A percentile compares a stretch with the other conserved stretches of the same genome.
phyloP scores from a whole-genome alignment of 2,113 vertebrate genomes.

The Neofelis nebulosa region DNA sequence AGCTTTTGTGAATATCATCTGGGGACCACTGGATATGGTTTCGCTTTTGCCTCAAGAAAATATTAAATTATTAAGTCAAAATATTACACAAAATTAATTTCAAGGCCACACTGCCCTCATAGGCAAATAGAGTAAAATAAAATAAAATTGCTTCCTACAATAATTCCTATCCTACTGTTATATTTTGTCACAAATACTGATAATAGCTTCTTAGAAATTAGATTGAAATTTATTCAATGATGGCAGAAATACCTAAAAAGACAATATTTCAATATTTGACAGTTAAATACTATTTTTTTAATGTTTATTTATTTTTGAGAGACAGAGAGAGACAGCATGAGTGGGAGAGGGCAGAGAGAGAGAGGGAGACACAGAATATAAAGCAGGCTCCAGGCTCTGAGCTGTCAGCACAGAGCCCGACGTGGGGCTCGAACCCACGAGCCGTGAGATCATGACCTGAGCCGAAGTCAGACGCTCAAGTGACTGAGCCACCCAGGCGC shows the following conservation, averaged over 20 bases:
- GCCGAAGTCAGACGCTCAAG: too few species aligned
- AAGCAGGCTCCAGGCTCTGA: too few species aligned
- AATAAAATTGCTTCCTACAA: slow-evolving; percentile 7
- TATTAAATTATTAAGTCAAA: slow-evolving; percentile 52
- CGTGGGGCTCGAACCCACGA: too few species aligned
- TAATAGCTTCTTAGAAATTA: background rate
- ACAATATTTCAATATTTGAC: background rate
- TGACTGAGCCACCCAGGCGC: too few species aligned
- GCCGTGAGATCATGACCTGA: too few species aligned
- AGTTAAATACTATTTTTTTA: background rate
- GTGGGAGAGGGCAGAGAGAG: too few species aligned
- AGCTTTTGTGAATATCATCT: background rate
- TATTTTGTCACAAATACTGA: background rate
- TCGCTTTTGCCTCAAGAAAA: slow-evolving; percentile 55
- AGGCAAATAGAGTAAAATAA: background rate
- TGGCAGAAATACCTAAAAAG: background rate
- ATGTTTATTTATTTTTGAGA: too few species aligned
- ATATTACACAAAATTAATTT: slow-evolving; percentile 43
- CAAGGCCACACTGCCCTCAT: background rate
- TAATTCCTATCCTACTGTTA: background rate
- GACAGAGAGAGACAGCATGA: too few species aligned
- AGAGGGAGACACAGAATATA: too few species aligned
- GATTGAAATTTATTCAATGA: background rate
- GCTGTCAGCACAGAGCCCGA: too few species aligned
- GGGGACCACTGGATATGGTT: background rate